Conservation (phyloP, 2,888 invertebrate species). For the Exephanes ischioxanthus region DNA sequence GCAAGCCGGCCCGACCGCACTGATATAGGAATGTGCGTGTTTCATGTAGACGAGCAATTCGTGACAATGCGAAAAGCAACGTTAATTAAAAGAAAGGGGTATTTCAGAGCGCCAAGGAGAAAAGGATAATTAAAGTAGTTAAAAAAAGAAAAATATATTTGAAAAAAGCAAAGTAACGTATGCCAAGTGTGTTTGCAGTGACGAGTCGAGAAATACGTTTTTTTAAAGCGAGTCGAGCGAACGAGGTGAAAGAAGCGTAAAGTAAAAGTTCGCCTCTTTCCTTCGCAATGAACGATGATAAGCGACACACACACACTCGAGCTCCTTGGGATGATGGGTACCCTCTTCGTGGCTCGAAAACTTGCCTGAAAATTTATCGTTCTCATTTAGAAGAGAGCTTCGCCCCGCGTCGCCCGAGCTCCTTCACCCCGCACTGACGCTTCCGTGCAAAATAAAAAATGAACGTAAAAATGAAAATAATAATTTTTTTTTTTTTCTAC, state of each 20-base stretch:
- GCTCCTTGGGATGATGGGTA: constrained; percentile 23
- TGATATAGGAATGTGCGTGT: not conserved
- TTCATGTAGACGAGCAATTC: not conserved
- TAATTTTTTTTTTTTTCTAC: not conserved
- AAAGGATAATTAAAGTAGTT: constrained; percentile 11
- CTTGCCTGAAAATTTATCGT: constrained; percentile 66
- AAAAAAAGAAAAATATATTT: constrained; percentile 16
- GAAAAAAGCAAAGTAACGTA: constrained; percentile 55
- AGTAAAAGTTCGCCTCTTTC: constrained; percentile 64
- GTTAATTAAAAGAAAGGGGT: constrained; percentile 41
- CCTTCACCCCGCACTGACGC: not conserved
- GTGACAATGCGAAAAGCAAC: constrained; percentile 27
- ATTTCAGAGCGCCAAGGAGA: constrained; percentile 1
- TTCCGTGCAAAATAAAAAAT: not conserved
- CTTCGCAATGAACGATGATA: constrained; percentile 63
- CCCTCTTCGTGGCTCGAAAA: constrained; percentile 62
- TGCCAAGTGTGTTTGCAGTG: constrained; percentile 52
- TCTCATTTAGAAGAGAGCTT: constrained; percentile 69
- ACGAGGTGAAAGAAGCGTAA: constrained; percentile 33
- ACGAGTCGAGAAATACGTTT: constrained; percentile 55
- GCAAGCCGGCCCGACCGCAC: not conserved
- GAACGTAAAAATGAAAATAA: not conserved
- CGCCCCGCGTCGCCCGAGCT: not conserved
- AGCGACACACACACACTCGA: constrained; percentile 48
- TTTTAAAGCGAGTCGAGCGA: constrained; percentile 30